Evolutionary conservation across 2,888 invertebrate species (phyloP).

Genomic region (Tetheella fluctuosa): DNA sequence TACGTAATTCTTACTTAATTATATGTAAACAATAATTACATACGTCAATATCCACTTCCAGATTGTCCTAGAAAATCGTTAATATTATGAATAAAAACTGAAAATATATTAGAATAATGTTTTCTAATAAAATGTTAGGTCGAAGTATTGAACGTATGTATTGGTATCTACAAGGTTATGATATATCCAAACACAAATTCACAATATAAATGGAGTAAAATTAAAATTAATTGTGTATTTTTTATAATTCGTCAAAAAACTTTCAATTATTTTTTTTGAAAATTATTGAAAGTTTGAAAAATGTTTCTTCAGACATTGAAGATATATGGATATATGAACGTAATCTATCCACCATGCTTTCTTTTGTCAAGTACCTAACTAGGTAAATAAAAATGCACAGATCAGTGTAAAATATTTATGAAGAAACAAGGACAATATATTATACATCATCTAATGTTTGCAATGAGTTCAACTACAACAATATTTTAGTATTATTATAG

Average conservation of each 20-base stretch:
- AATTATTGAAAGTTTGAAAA: no score
- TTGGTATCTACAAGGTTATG: background rate
- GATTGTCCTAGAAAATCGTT: background rate
- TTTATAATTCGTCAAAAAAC: background rate
- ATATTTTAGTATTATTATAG: constrained; percentile 63
- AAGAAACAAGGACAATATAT: constrained; percentile 83
- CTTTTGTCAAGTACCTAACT: no score
- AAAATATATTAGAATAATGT: no score
- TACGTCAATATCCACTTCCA: background rate
- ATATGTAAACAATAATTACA: background rate
- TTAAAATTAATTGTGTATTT: background rate
- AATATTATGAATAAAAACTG: no score
- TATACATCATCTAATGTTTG: constrained; percentile 78
- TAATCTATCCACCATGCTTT: no score
- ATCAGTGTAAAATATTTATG: constrained; percentile 81
- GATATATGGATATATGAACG: no score
- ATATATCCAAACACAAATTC: background rate
- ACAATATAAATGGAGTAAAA: background rate
- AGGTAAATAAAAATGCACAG: constrained; percentile 43
- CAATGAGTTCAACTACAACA: constrained; percentile 78
- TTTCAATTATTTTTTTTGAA: no score
- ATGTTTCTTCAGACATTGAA: no score
- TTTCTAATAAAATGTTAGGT: background rate
- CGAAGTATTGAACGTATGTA: background rate
- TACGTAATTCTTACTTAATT: background rate